Base-by-base conservation (phyloP, 1,140 invertebrate species). In the Nixonia krombeini region DNA sequence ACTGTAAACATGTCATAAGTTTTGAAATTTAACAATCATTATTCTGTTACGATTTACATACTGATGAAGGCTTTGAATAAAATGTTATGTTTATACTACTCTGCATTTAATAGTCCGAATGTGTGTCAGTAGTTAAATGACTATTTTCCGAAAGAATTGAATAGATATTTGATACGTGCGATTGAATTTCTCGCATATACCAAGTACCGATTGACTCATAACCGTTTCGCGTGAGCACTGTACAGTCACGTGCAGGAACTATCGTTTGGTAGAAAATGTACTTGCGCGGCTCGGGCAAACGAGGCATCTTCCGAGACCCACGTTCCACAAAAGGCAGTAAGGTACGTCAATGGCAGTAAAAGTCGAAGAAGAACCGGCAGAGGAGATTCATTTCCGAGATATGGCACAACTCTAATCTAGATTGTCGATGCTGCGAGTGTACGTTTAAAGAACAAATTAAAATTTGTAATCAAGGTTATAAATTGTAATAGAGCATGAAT, bases 281-380 rank as follows among this genome's bases (percentile, higher is more conserved):
- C 33, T 16, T 33, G 29, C 31, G 2, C 44, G 46, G 33, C 33
- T 37, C 16, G 10, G 23, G 50, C 50, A 33, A 44, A 44, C 26
- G 13, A 37, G 44, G 49, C 1, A 37, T 50, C 50, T 58, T 25
- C 38, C n/a, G n/a, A n/a, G 51, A 64, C 59, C 59, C 56, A 70
- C 67, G 66, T 69, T 63, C 66, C 29, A 69, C 66, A 70, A 70
- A 70, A 59, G 59, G 55, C 67, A 64, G 59, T 59, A 35, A 18
- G 15, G 50, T 51, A 70, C 67, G 46, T 64, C 67, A 70, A 70
- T 70, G 67, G 59, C 52, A 53, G 67, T 70, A 70, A 70, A 70
- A 70, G 67, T 70, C 56, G 57, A 56, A 61, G 67, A 64, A 61
- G 59, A 50, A 50, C 45, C 51, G 46, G 47, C 35, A 56, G 55